Evolutionary conservation across 2,797 vertebrate species (phyloP), one percentile per base, ranked within the genome.

Genomic region (Cyprinodon diabolis): DNA sequence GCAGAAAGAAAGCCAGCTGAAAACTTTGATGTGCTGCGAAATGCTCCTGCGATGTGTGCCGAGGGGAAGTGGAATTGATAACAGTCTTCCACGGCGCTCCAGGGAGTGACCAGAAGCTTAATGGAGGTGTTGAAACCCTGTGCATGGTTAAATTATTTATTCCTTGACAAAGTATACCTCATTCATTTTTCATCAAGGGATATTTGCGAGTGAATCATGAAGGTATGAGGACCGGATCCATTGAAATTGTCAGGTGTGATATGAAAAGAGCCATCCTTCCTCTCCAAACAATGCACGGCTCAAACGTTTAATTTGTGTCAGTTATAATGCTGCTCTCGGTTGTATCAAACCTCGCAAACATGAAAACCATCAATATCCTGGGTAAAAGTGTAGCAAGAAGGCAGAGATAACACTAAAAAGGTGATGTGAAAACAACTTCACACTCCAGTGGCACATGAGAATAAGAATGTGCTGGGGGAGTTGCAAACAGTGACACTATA

Each of bases 111-210:
- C 86, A 86, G 77, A 80, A 21, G 66, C 84, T 84, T 91, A 90
- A 91, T 87, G 85, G 89, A 90, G 90, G 89, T 90, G 91, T 92
- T 85, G 89, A 87, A 88, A 87, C 86, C 81, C 84, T 55, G 74
- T 78, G 84, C 78, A 4, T 69, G 25, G 77, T 90, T 93, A 90
- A 93, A 94, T 93, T 83, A 92, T 92, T 87, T 72, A 93, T 83
- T 77, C 74, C 84, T 77, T 71, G 84, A 92, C 90, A 92, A 93
- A 93, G 90, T 92, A 91, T 73, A 91, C 90, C 87, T 90, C 85
- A 83, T 92, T 77, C 60, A 93, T 91, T 84, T 90, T 93, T 92
- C 76, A 94, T 87, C 5, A 62, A 35, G 25, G 85, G 87, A 89
- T 91, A 91, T 91, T 92, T 91, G 85, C 65, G 80, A 88, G 77